Percentiles rank a stretch among this genome's conserved stretches.
These are phyloP conservation scores for Pseudois nayaur DNA, from an alignment of 2,113 vertebrate genomes.

Conservation along the genomic window DNA sequence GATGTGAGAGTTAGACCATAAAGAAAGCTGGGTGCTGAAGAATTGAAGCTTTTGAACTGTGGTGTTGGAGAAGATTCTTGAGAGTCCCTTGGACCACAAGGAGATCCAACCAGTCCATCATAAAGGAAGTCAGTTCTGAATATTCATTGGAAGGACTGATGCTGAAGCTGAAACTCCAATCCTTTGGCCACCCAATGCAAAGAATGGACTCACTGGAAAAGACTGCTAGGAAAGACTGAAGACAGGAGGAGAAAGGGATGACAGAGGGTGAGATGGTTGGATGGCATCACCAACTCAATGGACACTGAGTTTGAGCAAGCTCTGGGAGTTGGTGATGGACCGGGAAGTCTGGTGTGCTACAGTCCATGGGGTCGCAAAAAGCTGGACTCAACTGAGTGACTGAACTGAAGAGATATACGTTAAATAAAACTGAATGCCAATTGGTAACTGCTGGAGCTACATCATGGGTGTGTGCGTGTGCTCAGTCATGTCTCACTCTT, in stretches of 20 bases:
- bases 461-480: neutral
- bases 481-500: neutral
- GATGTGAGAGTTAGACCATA: neutral
- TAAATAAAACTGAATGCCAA: neutral
- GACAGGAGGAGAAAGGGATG: neutral
- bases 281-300: neutral
- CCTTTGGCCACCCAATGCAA: neutral
- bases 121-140: neutral
- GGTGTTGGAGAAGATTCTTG: neutral
- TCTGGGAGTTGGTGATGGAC: neutral
- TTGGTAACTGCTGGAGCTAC: neutral
- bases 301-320: neutral
- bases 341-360: fast-evolving
- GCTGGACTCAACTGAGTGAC: neutral
- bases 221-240: neutral
- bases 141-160: neutral
- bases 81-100: neutral
- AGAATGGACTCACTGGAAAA: neutral
- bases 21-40: neutral
- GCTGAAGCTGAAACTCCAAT: neutral
- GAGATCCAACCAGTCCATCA: neutral
- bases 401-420: neutral
- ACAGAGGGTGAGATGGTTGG: neutral
- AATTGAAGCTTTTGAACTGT: neutral
- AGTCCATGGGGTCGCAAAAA: neutral